Evolutionary conservation across 2,888 invertebrate species (phyloP).

Genomic region (Yponomeuta malinellus): DNA sequence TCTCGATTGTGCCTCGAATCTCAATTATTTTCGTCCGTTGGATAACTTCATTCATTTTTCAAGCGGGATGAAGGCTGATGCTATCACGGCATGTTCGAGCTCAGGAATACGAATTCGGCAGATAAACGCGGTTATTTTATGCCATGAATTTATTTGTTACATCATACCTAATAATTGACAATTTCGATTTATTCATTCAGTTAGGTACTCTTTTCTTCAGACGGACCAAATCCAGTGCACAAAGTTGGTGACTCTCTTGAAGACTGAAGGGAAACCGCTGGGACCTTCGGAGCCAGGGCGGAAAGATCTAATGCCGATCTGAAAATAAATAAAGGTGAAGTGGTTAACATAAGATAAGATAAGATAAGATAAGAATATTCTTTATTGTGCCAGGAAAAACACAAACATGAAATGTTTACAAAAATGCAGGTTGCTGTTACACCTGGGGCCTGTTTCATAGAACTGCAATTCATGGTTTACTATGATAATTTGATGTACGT

Average conservation of each 20-base stretch:
- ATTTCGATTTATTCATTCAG: not conserved
- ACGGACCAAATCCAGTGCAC: conserved; percentile 23
- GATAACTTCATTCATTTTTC: conserved; percentile 66
- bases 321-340: conserved; percentile 9
- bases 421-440: too few species aligned
- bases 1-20: conserved; percentile 55
- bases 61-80: conserved; percentile 20
- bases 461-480: too few species aligned
- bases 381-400: too few species aligned
- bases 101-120: not conserved
- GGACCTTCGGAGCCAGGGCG: conserved; percentile 22
- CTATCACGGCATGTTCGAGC: not conserved
- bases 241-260: conserved; percentile 22
- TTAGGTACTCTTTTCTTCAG: not conserved
- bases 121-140: not conserved
- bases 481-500: too few species aligned
- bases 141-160: not conserved
- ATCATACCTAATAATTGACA: not conserved
- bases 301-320: conserved; percentile 25
- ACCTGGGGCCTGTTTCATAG: too few species aligned
- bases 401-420: too few species aligned
- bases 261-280: conserved; percentile 23
- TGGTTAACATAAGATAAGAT: not conserved
- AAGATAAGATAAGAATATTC: too few species aligned
- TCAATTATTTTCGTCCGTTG: conserved; percentile 61